These are phyloP conservation scores for Felis catus DNA, from an alignment of 2,113 vertebrate genomes.

Conservation along the genomic window F.catus_Fca126_mat1.0 CM031426.1:44228001-44228500, in stretches of 20 bases:
- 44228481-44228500: slow-evolving; percentile 83
- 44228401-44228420: slow-evolving; percentile 91
- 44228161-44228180: slow-evolving; percentile 17
- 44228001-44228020: slow-evolving; percentile 6
- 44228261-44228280: slow-evolving; percentile 28
- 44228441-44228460: slow-evolving; percentile 86
- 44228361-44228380: slow-evolving; percentile 84
- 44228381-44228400: slow-evolving; percentile 92
- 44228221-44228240: accelerated
- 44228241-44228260: neutral
- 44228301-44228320: slow-evolving; percentile 41
- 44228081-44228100: neutral
- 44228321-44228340: slow-evolving; percentile 11
- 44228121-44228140: neutral
- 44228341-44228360: slow-evolving; percentile 57
- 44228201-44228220: neutral
- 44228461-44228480: slow-evolving; percentile 74
- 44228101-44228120: neutral
- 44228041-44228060: neutral
- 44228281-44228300: slow-evolving; percentile 37
- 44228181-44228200: slow-evolving; percentile 31
- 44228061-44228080: neutral
- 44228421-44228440: slow-evolving; percentile 74
- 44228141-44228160: slow-evolving; percentile 29
- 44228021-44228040: neutral